Base-by-base conservation (phyloP, 2,797 vertebrate genomes). In the Enteromius treurensis region DNA sequence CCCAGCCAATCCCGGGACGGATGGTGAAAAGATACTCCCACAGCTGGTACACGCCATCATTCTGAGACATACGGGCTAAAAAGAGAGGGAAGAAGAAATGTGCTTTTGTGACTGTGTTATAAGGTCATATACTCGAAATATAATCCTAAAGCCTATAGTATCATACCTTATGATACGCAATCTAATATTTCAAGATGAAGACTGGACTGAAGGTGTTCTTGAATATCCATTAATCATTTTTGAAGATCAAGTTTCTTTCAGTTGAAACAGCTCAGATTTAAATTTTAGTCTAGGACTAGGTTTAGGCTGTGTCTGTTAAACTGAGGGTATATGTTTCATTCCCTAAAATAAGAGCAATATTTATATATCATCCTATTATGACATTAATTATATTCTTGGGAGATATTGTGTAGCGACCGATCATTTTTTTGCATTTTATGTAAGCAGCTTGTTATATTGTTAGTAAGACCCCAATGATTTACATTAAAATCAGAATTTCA, bases 11-110 rank as follows among this genome's bases (percentile, higher is more conserved):
- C 5, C 94, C 94, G 0, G 96, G 95, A 9, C 88, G 91, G 0
- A 94, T 93, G 37, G 92, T 96, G 79, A 97, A 81, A 60, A 97
- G 91, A 88, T 95, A 96, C 89, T 97, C 95, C 93, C 96, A 91
- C 74, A 97, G 80, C 2, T 13, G 83, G 82, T 87, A 95, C 53
- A 3, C 60, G 3, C 69, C 88, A 0, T 90, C 79, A 1, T 7
- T 79, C 84, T 51, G 80, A 0, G 94, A 89, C 89, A 95, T 84
- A 21, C 81, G 84, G 15, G 86, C 97, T 97, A 17, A 84, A 11
- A 51, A 67, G 2, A 21, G 11, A 65, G 5, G 53, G 32, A 67
- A 26, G 37, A 40, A 15, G 49, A n/a, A n/a, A 55, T 23, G 7
- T 73, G 26, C 26, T 51, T 73, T 51, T 32, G 45, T 55, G 55